Base-by-base conservation (phyloP, 2,888 invertebrate genomes). In the Leucophora obtusa region DNA sequence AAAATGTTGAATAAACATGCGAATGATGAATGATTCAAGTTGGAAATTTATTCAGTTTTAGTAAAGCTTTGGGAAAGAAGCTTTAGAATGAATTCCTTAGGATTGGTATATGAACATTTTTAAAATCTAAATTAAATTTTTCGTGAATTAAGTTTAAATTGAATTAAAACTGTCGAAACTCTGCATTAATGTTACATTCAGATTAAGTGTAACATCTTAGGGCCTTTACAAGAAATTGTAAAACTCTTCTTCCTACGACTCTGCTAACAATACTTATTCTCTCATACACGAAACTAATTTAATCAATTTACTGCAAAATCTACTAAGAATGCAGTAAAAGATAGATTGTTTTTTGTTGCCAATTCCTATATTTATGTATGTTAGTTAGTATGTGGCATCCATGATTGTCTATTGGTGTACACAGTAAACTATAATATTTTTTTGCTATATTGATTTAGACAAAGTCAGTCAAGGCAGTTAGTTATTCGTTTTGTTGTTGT, bases 251-350 rank as follows among this genome's bases (percentile, higher is more conserved):
- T 1, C 11, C n/a, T 14, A 47, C 43, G 43, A 47, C 43, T n/a
- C 43, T 47, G 43, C 6, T 47, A 17, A 15, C 7, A 4, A 15
- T 15, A 38, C 35, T 7, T n/a, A 18, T n/a, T 51, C 11, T 21
- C 8, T 11, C 11, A 0, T 10, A 28, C 14, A 21, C 17, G 28
- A 58, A 81, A 69, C 54, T 65, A 76, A 77, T 81, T 81, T 68
- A 81, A 81, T 76, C 80, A 81, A 81, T 81, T 81, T 81, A 65
- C 72, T 73, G 70, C 69, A 70, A 77, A 76, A 81, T 76, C 76
- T 58, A 69, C 72, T 59, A 77, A 81, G 76, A 81, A 81, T 81
- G 80, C 72, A 81, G 50, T 54, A 76, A 63, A 73, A 73, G 76
- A 73, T 76, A 62, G 54, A 79, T 70, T 70, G 59, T 56, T 79